A percentile compares a stretch with the other conserved stretches of the same genome.
Conservation (phyloP, 37 sponge, comb jelly and placozoan genomes). For the Aphrocallistes beatrix region DNA sequence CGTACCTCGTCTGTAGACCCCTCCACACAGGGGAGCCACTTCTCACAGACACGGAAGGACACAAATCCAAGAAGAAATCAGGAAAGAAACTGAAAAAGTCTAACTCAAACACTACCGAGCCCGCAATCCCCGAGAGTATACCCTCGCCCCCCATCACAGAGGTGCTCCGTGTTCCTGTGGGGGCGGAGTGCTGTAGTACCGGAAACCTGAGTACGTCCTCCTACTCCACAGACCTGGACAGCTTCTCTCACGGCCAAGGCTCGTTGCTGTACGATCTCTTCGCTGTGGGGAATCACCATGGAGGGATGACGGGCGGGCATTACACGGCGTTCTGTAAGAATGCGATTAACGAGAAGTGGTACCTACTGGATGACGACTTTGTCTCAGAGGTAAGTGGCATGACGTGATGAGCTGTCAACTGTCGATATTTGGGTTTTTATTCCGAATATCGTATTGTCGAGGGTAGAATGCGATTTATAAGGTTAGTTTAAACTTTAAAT, state of each 20-base stretch:
- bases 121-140: neutral
- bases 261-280: slow-evolving; percentile 62
- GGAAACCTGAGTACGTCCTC: neutral
- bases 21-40: slow-evolving; percentile 21
- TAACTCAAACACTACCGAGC: neutral
- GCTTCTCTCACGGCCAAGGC: neutral
- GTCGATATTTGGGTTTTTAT: no score
- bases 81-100: neutral
- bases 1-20: neutral
- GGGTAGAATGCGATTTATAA: no score
- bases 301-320: slow-evolving; percentile 68
- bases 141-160: neutral
- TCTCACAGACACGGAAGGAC: neutral
- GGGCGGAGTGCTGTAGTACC: neutral
- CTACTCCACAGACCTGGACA: neutral
- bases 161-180: neutral
- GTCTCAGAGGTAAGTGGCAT: slow-evolving; percentile 41
- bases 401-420: no score
- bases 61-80: neutral
- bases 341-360: slow-evolving; percentile 52
- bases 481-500: no score
- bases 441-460: no score
- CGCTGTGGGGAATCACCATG: slow-evolving; percentile 78
- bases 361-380: slow-evolving; percentile 51
- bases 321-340: slow-evolving; percentile 72